These are phyloP conservation scores for Pseudococcus jackbeardsleyi DNA, from an alignment of 2,888 invertebrate genomes.

Conservation along the genomic window DNA sequence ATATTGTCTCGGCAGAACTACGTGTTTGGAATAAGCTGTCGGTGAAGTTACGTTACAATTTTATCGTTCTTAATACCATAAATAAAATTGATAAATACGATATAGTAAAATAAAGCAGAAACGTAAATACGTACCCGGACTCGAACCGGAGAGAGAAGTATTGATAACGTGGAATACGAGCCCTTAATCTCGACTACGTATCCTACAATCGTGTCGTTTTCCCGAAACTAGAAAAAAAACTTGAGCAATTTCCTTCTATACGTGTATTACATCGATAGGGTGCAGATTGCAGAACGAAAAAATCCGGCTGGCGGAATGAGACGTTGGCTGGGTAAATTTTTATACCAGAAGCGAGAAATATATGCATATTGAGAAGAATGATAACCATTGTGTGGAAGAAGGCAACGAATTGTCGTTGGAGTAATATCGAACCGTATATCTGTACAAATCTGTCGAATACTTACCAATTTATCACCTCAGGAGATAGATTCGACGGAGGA, in stretches of 20 bases:
- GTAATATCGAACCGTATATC: no score
- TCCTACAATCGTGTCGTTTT: not conserved
- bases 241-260: not conserved
- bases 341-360: no score
- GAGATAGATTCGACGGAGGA: not conserved
- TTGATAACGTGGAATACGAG: slow-evolving; percentile 22
- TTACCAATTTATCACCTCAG: no score
- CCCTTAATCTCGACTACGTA: not conserved
- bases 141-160: not conserved
- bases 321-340: no score
- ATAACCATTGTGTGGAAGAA: no score
- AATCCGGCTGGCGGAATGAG: no score
- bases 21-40: slow-evolving; percentile 16
- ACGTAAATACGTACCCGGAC: not conserved
- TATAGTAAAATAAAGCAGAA: not conserved
- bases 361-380: not conserved
- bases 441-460: no score
- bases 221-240: not conserved
- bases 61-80: slow-evolving; percentile 2
- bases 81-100: slow-evolving; percentile 24
- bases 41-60: not conserved
- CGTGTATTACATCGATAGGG: no score
- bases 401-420: no score
- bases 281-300: no score
- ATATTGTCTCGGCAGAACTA: not conserved